Evolutionary conservation across 2,797 vertebrate genomes (phyloP).

Genomic region (Lutjanus campechanus): DNA sequence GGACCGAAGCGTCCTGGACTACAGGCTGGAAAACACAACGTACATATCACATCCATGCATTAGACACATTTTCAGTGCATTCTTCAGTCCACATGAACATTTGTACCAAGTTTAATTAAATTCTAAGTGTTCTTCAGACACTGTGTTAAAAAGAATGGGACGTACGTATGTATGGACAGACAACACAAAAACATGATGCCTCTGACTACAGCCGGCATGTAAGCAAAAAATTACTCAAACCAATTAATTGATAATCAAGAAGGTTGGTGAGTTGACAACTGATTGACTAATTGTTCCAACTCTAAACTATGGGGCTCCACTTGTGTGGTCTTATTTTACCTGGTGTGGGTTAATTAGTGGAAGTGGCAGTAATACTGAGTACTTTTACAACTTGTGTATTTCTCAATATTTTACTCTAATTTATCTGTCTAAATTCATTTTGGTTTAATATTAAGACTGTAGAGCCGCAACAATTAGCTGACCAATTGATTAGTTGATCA

Average conservation of each 20-base stretch:
- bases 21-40: slow-evolving; percentile 81
- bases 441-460: not conserved
- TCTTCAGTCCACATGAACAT: too few relatives aligned
- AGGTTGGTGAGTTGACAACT: too few relatives aligned
- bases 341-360: not conserved
- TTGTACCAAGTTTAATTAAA: too few relatives aligned
- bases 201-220: too few relatives aligned
- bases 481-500: not conserved
- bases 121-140: too few relatives aligned
- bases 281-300: too few relatives aligned
- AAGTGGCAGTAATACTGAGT: not conserved
- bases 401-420: not conserved
- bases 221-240: too few relatives aligned
- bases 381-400: not conserved
- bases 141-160: too few relatives aligned
- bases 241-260: too few relatives aligned
- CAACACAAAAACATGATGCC: too few relatives aligned
- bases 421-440: not conserved
- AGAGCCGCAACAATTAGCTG: not conserved
- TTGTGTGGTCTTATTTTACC: not conserved
- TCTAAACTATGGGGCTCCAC: too few relatives aligned
- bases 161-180: too few relatives aligned
- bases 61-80: not conserved
- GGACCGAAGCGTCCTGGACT: slow-evolving; percentile 82
- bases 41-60: not conserved